phyloP scores from a whole-genome alignment of 2,797 vertebrate species.

The Arrhamphus sclerolepis region DNA sequence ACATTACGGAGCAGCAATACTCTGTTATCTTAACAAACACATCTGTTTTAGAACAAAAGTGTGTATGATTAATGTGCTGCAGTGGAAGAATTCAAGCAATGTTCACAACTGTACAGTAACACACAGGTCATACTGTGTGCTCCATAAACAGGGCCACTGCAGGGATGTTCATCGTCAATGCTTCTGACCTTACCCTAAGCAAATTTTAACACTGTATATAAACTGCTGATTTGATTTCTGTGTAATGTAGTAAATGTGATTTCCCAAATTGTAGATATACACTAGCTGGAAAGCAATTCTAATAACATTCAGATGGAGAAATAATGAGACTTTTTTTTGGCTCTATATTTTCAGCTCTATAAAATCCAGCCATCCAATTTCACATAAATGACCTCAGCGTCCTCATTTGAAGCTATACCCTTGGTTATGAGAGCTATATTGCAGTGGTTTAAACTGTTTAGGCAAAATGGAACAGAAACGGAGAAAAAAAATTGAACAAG shows the following conservation, averaged over 20 bases:
- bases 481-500: neutral
- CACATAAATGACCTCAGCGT: constrained; percentile 14
- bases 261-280: constrained; percentile 2
- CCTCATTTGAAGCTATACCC: neutral
- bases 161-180: neutral
- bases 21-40: constrained; percentile 59
- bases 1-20: constrained; percentile 43
- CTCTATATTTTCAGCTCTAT: constrained; percentile 9
- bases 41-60: constrained; percentile 59
- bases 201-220: neutral
- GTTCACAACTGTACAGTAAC: constrained; percentile 12
- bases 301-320: constrained; percentile 15
- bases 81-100: constrained; percentile 8
- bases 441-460: constrained; percentile 9
- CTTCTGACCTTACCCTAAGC: neutral
- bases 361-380: constrained; percentile 24
- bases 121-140: constrained; percentile 1
- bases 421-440: constrained; percentile 3
- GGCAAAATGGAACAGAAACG: constrained; percentile 6
- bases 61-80: constrained; percentile 27
- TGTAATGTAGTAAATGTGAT: constrained; percentile 14
- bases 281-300: constrained; percentile 1
- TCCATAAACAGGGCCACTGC: neutral
- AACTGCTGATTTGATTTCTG: constrained; percentile 6
- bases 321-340: constrained; percentile 10